Evolutionary conservation across 2,113 vertebrate species (phyloP).

Genomic region (Cottus gobio): DNA sequence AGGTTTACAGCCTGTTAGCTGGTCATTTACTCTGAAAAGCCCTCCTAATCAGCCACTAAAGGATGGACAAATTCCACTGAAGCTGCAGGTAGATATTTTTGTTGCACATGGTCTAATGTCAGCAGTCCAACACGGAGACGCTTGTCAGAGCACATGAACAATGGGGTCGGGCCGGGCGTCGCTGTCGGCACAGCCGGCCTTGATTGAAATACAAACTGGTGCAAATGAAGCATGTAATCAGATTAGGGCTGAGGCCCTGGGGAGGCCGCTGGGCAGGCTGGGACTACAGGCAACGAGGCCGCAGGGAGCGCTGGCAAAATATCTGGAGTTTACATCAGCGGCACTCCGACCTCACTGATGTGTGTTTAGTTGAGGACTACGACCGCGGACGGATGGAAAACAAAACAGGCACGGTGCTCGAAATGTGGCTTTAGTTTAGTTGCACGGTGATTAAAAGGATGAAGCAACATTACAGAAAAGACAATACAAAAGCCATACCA

Average conservation of each 20-base stretch:
- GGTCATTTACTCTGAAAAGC: neutral
- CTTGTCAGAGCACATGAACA: conserved; percentile 84
- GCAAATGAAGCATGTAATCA: conserved; percentile 99
- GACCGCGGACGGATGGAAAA: conserved; percentile 30
- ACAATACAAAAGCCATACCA: neutral
- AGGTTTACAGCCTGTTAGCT: neutral
- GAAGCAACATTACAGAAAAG: neutral
- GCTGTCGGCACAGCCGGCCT: conserved; percentile 86
- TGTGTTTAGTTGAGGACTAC: conserved; percentile 23
- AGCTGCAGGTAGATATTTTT: conserved; percentile 25
- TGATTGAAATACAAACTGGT: conserved; percentile 96
- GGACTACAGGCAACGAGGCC: conserved; percentile 62
- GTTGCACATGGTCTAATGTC: conserved; percentile 25
- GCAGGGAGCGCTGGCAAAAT: conserved; percentile 66
- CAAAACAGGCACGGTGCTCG: conserved; percentile 18
- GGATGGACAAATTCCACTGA: neutral
- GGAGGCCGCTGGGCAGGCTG: conserved; percentile 65
- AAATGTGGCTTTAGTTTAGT: conserved; percentile 3
- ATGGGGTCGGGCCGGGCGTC: conserved; percentile 82
- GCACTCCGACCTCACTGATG: conserved; percentile 45
- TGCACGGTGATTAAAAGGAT: conserved; percentile 2
- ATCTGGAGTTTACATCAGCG: conserved; percentile 71
- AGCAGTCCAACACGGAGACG: conserved; percentile 46
- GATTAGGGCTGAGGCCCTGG: conserved; percentile 85
- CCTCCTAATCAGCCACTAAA: neutral